Evolutionary conservation across 2,797 vertebrate genomes (phyloP), one percentile per base, ranked within the genome.

Genomic region (Gephyroberyx darwinii): DNA sequence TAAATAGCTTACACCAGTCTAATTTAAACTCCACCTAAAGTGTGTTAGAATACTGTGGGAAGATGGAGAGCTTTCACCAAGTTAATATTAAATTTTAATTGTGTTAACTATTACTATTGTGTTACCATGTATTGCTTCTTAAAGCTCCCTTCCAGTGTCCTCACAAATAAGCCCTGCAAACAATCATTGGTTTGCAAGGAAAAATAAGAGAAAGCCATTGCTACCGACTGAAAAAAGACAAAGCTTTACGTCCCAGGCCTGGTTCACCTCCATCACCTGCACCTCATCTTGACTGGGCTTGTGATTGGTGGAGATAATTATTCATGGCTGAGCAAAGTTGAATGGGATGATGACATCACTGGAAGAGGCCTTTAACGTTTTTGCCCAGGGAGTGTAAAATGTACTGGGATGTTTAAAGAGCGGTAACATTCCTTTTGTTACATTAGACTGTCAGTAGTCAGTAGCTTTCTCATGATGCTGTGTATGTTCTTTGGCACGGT

Each of bases 71-170:
- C 20, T 69, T 76, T 77, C 3, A 43, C 5, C 5, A 78, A 79
- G 59, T 82, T 83, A 62, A 77, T 59, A 0, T 59, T 69, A 16
- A 12, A 72, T 83, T 73, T 77, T 74, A n/a, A 33, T 79, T 66
- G 5, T 61, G 41, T 69, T 61, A 76, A 55, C 48, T 55, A 33
- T 82, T 81, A 53, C 67, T 41, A 53, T 74, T 58, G 53, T 75
- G 31, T 74, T 63, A 31, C 20, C 3, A 52, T 63, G 2, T 35
- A 30, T 50, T 61, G 14, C 13, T 57, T 73, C 51, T 73, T 68
- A 56, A 48, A 33, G 65, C 39, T 20, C 6, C 19, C 7, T 19
- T 65, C 13, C 4, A 58, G 33, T 31, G 8, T 17, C 54, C 22
- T 20, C 22, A 13, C 30, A 37, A 41, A 50, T n/a, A 35, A 9